Evolutionary conservation across 2,888 invertebrate genomes (phyloP).

Genomic region (Apomyelois bistriatella): DNA sequence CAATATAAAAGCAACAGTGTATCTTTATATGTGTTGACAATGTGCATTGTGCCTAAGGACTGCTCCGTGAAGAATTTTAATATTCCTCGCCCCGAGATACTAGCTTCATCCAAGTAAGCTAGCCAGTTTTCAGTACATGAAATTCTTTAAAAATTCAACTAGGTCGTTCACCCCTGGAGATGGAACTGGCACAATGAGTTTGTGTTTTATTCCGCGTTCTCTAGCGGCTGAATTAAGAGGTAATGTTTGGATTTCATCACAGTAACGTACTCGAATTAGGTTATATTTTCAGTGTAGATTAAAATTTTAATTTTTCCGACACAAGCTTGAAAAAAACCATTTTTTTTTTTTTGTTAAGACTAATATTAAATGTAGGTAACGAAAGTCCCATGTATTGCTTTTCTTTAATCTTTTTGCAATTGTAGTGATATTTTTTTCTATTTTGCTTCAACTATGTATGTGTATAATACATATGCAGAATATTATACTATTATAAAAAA

Average conservation of each 20-base stretch:
- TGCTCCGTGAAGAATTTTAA: constrained; percentile 40
- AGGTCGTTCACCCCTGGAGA: constrained; percentile 42
- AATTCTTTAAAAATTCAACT: constrained; percentile 51
- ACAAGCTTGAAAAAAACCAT: too few relatives aligned
- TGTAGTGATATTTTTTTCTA: too few relatives aligned
- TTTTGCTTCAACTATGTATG: too few relatives aligned
- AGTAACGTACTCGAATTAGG: background rate
- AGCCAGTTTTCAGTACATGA: constrained; percentile 47
- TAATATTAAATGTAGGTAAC: too few relatives aligned
- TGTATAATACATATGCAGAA: too few relatives aligned
- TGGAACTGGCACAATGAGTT: constrained; percentile 28
- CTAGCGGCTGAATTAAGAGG: constrained; percentile 14
- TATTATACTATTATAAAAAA: too few relatives aligned
- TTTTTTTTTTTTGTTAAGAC: too few relatives aligned
- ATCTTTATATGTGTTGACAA: constrained; percentile 73
- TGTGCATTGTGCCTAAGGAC: constrained; percentile 66
- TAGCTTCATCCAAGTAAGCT: constrained; percentile 41
- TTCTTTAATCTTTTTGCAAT: too few relatives aligned
- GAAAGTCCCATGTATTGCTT: too few relatives aligned
- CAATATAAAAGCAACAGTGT: constrained; percentile 73
- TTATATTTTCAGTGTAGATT: background rate
- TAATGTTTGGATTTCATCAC: constrained; percentile 2
- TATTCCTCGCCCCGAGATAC: constrained; percentile 43
- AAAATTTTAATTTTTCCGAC: background rate
- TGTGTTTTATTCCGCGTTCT: constrained; percentile 16